Percentiles rank a stretch among this genome's conserved stretches.
These are phyloP conservation scores for Catostomus latipinnis DNA, from an alignment of 2,797 vertebrate species.

Conservation along the genomic window DNA sequence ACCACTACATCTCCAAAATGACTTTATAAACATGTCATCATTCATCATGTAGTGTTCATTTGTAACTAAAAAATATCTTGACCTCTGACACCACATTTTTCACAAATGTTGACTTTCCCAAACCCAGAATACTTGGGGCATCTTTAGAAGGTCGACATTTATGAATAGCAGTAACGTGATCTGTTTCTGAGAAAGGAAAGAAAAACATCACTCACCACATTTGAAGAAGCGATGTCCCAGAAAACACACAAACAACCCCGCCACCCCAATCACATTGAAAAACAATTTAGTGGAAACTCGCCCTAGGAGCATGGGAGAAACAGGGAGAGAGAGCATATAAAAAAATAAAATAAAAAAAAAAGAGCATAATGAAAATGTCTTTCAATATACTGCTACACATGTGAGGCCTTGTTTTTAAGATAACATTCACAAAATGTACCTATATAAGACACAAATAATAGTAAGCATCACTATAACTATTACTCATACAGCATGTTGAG, in stretches of 20 bases:
- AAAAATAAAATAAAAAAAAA: no score
- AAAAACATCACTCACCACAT: constrained; percentile 80
- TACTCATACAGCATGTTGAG: no score
- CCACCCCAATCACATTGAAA: constrained; percentile 85
- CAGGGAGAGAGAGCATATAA: no score
- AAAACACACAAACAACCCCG: constrained; percentile 92
- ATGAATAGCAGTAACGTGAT: neutral
- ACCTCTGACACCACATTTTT: neutral
- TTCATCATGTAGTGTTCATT: neutral
- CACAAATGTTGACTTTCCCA: neutral
- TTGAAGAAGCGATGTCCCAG: constrained; percentile 95
- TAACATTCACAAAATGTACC: no score
- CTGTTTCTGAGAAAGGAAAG: neutral
- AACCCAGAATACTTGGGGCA: neutral
- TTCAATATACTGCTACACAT: no score
- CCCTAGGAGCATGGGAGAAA: constrained; percentile 70
- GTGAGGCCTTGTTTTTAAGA: no score
- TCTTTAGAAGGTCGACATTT: neutral
- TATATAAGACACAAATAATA: no score
- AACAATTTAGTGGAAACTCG: constrained; percentile 88
- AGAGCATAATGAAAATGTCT: no score
- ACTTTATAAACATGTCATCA: neutral
- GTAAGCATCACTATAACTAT: no score
- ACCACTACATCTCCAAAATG: neutral
- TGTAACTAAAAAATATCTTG: neutral